Percentiles rank a stretch among this genome's conserved stretches.
These are phyloP conservation scores for Drosophila nikananu DNA, from an alignment of 1,140 invertebrate species.

Conservation along the genomic window DNA sequence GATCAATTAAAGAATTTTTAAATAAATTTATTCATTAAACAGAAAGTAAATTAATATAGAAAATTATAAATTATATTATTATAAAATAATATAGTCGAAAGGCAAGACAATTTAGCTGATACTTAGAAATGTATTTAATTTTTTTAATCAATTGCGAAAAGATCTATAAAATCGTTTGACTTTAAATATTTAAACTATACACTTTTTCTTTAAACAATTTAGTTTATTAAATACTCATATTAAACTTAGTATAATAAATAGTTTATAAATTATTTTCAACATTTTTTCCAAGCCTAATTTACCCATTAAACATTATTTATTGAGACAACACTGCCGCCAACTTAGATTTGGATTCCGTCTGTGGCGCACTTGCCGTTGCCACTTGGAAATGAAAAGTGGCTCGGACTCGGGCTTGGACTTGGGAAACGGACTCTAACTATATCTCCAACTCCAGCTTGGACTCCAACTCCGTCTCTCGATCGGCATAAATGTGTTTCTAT, in stretches of 20 bases:
- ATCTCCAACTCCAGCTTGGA: constrained; percentile 20
- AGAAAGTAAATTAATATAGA: no score
- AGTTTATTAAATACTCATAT: no score
- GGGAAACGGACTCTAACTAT: constrained; percentile 27
- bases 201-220: background rate
- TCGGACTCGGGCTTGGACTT: constrained; percentile 36
- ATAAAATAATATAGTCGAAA: background rate
- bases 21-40: background rate
- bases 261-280: background rate
- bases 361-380: constrained; percentile 77
- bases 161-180: rapidly evolving
- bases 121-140: rapidly evolving
- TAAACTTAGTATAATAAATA: background rate
- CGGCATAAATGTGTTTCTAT: constrained; percentile 54
- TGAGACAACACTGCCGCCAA: constrained; percentile 29
- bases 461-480: constrained; percentile 16
- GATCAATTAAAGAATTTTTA: constrained; percentile 1
- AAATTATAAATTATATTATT: no score
- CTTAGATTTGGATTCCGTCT: constrained; percentile 34
- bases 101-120: background rate
- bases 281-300: background rate
- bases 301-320: background rate
- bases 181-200: background rate
- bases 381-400: constrained; percentile 83
- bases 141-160: background rate